Evolutionary conservation across 2,888 invertebrate species (phyloP).

Genomic region (Rhagonycha lutea): DNA sequence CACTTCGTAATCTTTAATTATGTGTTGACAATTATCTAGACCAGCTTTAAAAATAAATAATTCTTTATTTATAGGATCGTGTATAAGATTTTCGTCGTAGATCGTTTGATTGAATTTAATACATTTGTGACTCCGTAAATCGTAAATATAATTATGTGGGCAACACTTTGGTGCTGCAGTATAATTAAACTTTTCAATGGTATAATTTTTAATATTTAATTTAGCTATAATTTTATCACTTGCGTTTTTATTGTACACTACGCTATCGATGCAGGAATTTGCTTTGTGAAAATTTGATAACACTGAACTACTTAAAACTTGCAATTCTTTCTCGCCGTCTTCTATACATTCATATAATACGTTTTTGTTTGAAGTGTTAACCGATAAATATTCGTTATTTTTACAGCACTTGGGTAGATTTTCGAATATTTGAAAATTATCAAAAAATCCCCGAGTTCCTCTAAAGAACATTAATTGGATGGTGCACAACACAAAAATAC

Average conservation of each 20-base stretch:
- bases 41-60: slow-evolving; percentile 3
- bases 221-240: not conserved
- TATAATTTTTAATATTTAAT: not conserved
- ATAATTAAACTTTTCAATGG: not conserved
- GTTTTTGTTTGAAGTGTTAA: not conserved
- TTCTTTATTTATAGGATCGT: not conserved
- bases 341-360: not conserved
- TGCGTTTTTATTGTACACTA: not conserved
- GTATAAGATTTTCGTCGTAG: not conserved
- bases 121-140: slow-evolving; percentile 4
- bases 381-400: not conserved
- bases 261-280: not conserved
- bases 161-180: slow-evolving; percentile 5
- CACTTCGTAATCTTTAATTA: slow-evolving; percentile 2
- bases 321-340: not conserved
- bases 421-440: not conserved
- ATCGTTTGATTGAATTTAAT: not conserved
- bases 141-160: not conserved
- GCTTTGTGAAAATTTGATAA: not conserved
- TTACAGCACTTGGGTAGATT: not conserved
- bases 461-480: not conserved
- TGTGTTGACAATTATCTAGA: not conserved
- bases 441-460: not conserved
- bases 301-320: not conserved
- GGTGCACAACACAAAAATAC: not conserved